Evolutionary conservation across 1,140 invertebrate genomes (phyloP), one percentile per base, ranked within the genome.

Genomic region (Calephelis virginiensis): DNA sequence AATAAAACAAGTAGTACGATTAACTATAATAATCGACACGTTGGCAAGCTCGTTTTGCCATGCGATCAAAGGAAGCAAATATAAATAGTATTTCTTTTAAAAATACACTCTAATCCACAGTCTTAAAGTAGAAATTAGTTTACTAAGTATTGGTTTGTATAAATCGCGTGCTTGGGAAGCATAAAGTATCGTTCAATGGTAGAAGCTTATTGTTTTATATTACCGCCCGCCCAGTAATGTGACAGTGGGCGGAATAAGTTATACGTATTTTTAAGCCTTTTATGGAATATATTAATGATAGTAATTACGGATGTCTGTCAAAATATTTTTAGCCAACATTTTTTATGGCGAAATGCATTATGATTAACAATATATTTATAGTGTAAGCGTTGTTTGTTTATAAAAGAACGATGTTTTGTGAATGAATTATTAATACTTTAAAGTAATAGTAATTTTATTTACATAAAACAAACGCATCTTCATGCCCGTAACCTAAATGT

Each of bases 181-280:
- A 87, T 89, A 87, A 89, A 82, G 72, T 76, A 83, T 83, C 69
- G 77, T 69, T 80, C 77, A 71, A 77, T 76, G 83, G 80, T 81
- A 77, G 83, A 84, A 83, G 83, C 75, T 89, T 86, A 89, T 89
- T 87, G 85, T 89, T 89, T 89, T 86, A 89, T 85, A 89, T 86
- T 71, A 82, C 80, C 76, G 73, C 81, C 83, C 82, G 82, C 85
- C 86, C 78, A 64, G 74, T 76, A 71, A 80, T 82, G 77, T 84
- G 83, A 85, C 82, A 82, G 78, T 81, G 78, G 84, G 84, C 79
- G 83, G 83, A 79, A 79, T 81, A 56, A 17, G 50, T 53, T 56
- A 56, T 12, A 56, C 53, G 11, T 56, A 37, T 28, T 56, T 56
- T 56, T 56, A 37, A 56, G 53, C 53, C 53, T 10, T 56, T 56